These are phyloP conservation scores for Rambutsinella grinnellia DNA, from an alignment of 2,888 invertebrate genomes.

Conservation along the genomic window DNA sequence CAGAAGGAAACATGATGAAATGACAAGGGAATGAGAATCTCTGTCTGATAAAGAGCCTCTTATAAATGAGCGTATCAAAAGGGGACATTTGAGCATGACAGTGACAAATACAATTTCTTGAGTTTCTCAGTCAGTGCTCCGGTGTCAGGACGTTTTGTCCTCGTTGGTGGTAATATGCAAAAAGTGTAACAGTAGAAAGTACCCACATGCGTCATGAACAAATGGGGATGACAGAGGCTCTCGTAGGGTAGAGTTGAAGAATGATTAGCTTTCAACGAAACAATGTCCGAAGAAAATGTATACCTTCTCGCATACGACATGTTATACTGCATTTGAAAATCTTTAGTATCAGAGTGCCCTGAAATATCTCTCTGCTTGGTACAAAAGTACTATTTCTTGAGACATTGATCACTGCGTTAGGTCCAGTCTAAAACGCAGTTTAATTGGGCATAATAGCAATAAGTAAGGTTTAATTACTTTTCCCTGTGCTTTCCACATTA, in stretches of 20 bases:
- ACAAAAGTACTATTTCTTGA: neutral
- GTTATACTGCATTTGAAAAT: neutral
- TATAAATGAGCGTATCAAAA: conserved; percentile 33
- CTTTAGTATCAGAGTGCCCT: too few species aligned
- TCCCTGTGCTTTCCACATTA: neutral
- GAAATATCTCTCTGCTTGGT: neutral
- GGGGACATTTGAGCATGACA: conserved; percentile 25
- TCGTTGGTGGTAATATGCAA: conserved; percentile 1
- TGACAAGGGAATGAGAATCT: neutral
- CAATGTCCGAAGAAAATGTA: neutral
- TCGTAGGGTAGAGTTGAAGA: conserved; percentile 12
- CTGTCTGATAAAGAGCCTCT: conserved; percentile 3
- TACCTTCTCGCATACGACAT: too few species aligned
- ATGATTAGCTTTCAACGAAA: conserved; percentile 18
- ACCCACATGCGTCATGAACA: conserved; percentile 12
- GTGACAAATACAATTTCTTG: conserved; percentile 36
- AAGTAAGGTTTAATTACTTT: neutral
- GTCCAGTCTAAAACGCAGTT: neutral
- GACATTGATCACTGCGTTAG: neutral
- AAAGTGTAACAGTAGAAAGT: conserved; percentile 15
- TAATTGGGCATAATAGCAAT: neutral
- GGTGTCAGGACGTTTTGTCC: neutral
- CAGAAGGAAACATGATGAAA: neutral
- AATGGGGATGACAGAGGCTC: conserved; percentile 30
- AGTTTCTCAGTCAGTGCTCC: conserved; percentile 24